Base-by-base conservation (phyloP, 2,888 invertebrate genomes). In the Lutraria lutraria region DNA sequence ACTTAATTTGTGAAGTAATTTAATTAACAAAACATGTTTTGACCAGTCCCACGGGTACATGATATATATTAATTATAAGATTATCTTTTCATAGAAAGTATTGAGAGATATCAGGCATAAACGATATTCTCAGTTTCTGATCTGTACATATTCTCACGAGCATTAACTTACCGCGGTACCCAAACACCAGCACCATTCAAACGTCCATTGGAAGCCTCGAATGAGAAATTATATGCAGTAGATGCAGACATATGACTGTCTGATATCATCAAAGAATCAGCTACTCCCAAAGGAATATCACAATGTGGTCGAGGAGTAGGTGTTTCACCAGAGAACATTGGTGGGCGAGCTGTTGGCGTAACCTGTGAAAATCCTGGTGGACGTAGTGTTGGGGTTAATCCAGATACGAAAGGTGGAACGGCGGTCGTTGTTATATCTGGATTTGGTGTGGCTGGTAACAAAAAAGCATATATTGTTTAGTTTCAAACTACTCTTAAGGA, bases 241-340 rank as follows among this genome's bases (percentile, higher is more conserved):
- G 95, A 95, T 1, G 95, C 94, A 25, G 93, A 88, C 25, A 95
- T 81, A 89, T 95, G 95, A 53, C 90, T 90, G 76, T 93, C 93
- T 19, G 92, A 89, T 31, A 95, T 88, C 2, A 94, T 87, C 4
- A 84, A 72, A 54, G 91, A 90, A 89, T 94, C 94, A 19, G 92
- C 90, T 25, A 95, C 88, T 16, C 95, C 95, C 92, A 95, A 93
- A 43, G 95, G 94, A 31, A 95, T 92, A 79, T 94, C 93, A 93
- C 95, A 95, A 80, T 83, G 79, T 54, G 90, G 90, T 34, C 89
- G 81, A 25, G 92, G 86, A 19, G 88, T 91, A 25, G 90, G 89
- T 0, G 87, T 83, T 87, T 92, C 88, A 19, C 92, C 92, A 19
- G 85, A 76, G 82, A 81, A 89, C 29, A 83, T 0, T 2, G 90